phyloP scores from a whole-genome alignment of 2,113 vertebrate genomes.

The Hippocampus abdominalis region DNA sequence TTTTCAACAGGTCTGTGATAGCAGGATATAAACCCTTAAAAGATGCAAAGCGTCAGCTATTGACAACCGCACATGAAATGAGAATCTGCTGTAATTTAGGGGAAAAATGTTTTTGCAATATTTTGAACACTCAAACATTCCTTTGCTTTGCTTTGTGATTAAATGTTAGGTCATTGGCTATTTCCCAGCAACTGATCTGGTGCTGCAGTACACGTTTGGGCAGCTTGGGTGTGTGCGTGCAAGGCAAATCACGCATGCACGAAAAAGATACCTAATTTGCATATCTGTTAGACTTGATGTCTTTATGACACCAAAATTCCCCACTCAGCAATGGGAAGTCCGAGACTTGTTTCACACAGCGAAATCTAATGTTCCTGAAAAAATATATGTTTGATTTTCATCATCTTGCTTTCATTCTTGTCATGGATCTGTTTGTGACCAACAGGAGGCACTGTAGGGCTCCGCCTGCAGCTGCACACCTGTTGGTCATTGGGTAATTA shows the following conservation, averaged over 20 bases:
- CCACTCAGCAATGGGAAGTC: not conserved
- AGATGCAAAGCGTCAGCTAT: conserved; percentile 31
- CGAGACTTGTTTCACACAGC: not conserved
- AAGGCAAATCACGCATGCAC: conserved; percentile 2
- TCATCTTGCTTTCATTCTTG: not conserved
- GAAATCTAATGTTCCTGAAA: conserved; percentile 14
- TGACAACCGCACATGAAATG: conserved; percentile 1
- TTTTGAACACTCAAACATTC: not conserved
- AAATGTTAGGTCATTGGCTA: conserved; percentile 1
- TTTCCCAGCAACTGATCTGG: conserved; percentile 15
- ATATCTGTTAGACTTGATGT: conserved; percentile 22
- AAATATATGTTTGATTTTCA: no score
- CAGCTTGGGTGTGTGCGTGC: not conserved
- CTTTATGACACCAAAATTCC: not conserved
- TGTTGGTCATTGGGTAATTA: no score
- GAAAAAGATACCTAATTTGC: conserved; percentile 20
- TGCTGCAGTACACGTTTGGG: conserved; percentile 4
- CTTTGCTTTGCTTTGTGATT: not conserved
- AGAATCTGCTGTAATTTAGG: conserved; percentile 3
- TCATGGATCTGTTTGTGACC: no score
- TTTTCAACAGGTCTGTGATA: conserved; percentile 38
- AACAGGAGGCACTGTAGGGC: no score
- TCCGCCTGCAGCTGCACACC: no score
- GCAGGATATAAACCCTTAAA: conserved; percentile 9
- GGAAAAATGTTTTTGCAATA: not conserved